phyloP scores from a whole-genome alignment of 2,797 vertebrate species.

The Lacerta bilineata region DNA sequence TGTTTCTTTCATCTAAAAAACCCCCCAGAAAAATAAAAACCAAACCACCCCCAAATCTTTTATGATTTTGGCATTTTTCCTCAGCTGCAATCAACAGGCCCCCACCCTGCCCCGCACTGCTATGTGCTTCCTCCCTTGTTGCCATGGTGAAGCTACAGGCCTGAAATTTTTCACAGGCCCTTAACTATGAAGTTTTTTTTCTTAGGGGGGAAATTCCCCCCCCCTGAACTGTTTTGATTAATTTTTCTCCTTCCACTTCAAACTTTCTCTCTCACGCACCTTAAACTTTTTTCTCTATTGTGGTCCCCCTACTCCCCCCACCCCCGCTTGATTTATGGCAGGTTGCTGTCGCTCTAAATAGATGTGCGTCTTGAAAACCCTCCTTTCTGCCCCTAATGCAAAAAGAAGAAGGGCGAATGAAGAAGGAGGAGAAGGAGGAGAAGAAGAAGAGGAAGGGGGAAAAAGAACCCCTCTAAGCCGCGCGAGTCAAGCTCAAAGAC shows the following conservation, averaged over 20 bases:
- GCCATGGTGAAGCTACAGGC: conserved; percentile 81
- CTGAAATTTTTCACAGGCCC: conserved; percentile 79
- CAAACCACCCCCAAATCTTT: conserved; percentile 65
- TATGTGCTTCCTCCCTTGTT: conserved; percentile 77
- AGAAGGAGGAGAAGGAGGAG: background rate
- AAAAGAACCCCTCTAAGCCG: conserved; percentile 75
- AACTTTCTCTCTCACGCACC: conserved; percentile 71
- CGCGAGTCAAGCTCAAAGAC: conserved; percentile 94
- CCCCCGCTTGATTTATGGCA: conserved; percentile 82
- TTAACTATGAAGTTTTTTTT: conserved; percentile 78
- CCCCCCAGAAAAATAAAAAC: conserved; percentile 28
- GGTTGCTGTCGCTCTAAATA: conserved; percentile 83
- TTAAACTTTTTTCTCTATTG: conserved; percentile 81
- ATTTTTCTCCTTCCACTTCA: conserved; percentile 77
- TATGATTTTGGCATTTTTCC: conserved; percentile 76
- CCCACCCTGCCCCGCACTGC: conserved; percentile 51
- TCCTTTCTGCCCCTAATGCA: conserved; percentile 82
- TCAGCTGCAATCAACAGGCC: background rate
- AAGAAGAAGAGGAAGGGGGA: background rate
- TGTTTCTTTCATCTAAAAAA: conserved; percentile 71
- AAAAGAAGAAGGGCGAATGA: conserved; percentile 63
- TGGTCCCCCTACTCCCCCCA: conserved; percentile 58
- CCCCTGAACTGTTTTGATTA: conserved; percentile 78
- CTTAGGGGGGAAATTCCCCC: background rate
- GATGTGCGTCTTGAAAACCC: conserved; percentile 82